These are phyloP conservation scores for Aphelinus atriplicis DNA, from an alignment of 1,140 invertebrate genomes.

Conservation along the genomic window DNA sequence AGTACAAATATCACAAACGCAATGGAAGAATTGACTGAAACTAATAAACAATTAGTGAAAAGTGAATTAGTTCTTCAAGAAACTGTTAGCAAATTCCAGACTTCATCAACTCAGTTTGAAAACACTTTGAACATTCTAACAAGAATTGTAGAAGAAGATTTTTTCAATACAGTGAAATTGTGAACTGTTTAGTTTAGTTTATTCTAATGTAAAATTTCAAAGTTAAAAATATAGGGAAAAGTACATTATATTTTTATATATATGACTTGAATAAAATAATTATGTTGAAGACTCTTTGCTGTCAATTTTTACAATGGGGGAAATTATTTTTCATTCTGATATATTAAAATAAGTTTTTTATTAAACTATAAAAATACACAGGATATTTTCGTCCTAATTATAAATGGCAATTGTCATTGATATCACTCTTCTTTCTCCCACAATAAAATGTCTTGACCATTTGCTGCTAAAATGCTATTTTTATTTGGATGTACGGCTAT, in stretches of 20 bases:
- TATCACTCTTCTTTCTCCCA: conserved; percentile 59
- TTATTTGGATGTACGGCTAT: conserved; percentile 78
- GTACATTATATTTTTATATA: no score
- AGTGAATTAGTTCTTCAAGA: conserved; percentile 62
- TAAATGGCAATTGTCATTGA: neutral
- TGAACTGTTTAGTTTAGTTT: conserved; percentile 36
- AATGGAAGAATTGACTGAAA: conserved; percentile 55
- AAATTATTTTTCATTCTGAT: no score
- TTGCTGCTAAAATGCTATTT: conserved; percentile 74
- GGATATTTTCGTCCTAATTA: neutral
- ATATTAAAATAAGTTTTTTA: neutral
- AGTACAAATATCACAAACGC: conserved; percentile 53
- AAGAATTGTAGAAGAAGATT: conserved; percentile 52
- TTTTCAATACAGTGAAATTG: conserved; percentile 54
- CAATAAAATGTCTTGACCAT: conserved; percentile 73
- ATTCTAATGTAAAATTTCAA: conserved; percentile 4
- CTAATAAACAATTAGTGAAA: conserved; percentile 61
- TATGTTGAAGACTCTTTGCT: no score
- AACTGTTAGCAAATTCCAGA: conserved; percentile 58
- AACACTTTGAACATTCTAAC: conserved; percentile 48
- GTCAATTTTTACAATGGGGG: no score
- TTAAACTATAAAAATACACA: conserved; percentile 20
- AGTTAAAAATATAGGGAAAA: neutral
- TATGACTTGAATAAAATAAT: no score
- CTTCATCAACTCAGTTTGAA: conserved; percentile 46